These are phyloP conservation scores for Steinernema carpocapsae DNA, from an alignment of 2,888 invertebrate genomes.

Conservation along the genomic window DNA sequence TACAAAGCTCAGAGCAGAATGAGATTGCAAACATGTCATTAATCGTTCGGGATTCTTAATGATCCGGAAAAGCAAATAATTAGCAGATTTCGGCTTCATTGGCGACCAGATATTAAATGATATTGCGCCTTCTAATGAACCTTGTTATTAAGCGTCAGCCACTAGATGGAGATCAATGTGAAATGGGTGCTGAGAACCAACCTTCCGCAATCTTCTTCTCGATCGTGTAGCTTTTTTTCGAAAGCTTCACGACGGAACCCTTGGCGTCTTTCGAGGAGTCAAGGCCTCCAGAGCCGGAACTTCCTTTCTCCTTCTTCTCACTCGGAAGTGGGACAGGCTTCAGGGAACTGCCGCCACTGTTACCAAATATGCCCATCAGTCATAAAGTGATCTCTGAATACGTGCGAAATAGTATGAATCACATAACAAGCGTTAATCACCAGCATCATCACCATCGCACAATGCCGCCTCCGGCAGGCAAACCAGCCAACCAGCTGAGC, in stretches of 20 bases:
- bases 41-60: no score
- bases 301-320: conserved; percentile 50
- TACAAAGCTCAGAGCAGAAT: no score
- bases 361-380: conserved; percentile 34
- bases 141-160: not conserved
- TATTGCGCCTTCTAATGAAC: not conserved
- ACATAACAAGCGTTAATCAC: not conserved
- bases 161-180: not conserved
- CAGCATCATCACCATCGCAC: not conserved
- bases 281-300: conserved; percentile 23
- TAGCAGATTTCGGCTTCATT: no score
- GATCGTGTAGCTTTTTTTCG: conserved; percentile 59
- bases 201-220: conserved; percentile 67
- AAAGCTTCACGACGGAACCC: conserved; percentile 56
- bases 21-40: no score
- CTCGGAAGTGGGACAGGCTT: conserved; percentile 48
- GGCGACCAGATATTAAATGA: not conserved
- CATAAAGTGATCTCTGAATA: conserved; percentile 31
- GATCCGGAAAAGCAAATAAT: no score
- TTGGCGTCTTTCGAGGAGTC: conserved; percentile 68
- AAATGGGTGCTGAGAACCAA: conserved; percentile 37
- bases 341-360: conserved; percentile 32
- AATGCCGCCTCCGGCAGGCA: not conserved
- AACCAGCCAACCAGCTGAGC: not conserved
- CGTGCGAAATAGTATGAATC: conserved; percentile 8